Percentiles rank a stretch among this genome's conserved stretches.
Conservation (phyloP, 2,888 invertebrate species). For the Psylliodes chrysocephalus region DNA sequence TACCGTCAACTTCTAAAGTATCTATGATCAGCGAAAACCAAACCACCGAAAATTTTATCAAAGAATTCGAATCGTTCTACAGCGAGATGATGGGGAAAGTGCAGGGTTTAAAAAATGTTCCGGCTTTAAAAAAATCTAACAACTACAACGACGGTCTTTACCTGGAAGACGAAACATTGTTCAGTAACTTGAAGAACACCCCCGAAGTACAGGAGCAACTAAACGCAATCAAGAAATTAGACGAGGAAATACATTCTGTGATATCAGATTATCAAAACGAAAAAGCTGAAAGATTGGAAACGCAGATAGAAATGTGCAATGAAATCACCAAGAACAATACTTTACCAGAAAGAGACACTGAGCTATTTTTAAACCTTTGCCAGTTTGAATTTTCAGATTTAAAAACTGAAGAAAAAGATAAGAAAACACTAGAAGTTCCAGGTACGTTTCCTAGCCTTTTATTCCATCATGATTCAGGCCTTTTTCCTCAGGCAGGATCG, state of each 20-base stretch:
- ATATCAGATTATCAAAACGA: constrained; percentile 44
- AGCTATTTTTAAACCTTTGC: constrained; percentile 43
- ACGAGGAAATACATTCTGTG: constrained; percentile 44
- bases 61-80: constrained; percentile 42
- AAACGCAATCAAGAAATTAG: constrained; percentile 41
- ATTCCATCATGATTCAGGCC: too few species aligned
- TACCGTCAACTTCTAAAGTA: constrained; percentile 13
- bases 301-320: constrained; percentile 46
- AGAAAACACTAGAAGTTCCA: background rate
- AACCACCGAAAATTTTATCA: constrained; percentile 36
- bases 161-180: constrained; percentile 39
- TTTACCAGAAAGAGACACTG: constrained; percentile 32
- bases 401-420: constrained; percentile 11
- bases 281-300: constrained; percentile 40
- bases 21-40: constrained; percentile 33
- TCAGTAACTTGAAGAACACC: constrained; percentile 43
- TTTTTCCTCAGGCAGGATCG: too few species aligned
- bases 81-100: constrained; percentile 47
- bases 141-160: constrained; percentile 13
- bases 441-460: too few species aligned
- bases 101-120: constrained; percentile 39
- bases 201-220: constrained; percentile 45
- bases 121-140: constrained; percentile 34
- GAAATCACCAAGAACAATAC: constrained; percentile 33
- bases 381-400: constrained; percentile 38